Evolutionary conservation across 2,113 vertebrate species (phyloP), one percentile per base, ranked within the genome.

Genomic region (Sinosuthora webbiana): DNA sequence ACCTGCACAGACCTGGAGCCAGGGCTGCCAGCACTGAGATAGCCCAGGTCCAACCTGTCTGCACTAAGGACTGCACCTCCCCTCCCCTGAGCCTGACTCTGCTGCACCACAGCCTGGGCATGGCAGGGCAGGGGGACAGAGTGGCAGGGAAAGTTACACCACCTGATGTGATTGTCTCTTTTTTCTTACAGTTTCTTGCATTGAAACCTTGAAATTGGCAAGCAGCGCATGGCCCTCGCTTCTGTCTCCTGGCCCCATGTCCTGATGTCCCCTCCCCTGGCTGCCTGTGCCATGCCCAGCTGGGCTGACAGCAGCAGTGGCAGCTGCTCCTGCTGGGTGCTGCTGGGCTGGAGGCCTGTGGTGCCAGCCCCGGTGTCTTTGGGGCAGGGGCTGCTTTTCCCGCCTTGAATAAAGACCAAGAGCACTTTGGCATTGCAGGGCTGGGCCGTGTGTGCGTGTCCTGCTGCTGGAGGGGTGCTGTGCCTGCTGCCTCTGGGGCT

Each of bases 151-250:
- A 52, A 28, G 15, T 27, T 52, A 30, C 27, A 52, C 9, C 50
- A 52, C 3, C 15, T 52, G 25, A 52, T 52, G 9, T 28, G 50
- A 16, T 52, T 52, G 23, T 49, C 7, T 49, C 6, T 1, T 17
- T 17, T 52, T 52, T 52, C 10, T 1, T 28, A 6, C 27, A 50
- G 49, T 2, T 2, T 6, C 14, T 27, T 5, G 14, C 15, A 6
- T 30, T 30, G 52, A 53, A 10, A 30, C 52, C 16, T 16, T 17
- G 50, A 52, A 52, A 17, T 52, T 52, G 9, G 6, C 50, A 28
- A 52, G 27, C 50, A 52, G 50, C 15, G 6, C 27, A 52, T 28
- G 50, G 15, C 50, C 50, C 15, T 52, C 6, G 15, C 50, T 28
- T 28, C 50, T 52, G 50, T 5, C 50, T 28, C 50, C 50, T 52